Percentiles rank a stretch among this genome's conserved stretches.
Conservation (phyloP, 2,797 vertebrate species). For the Neoniphon sammara region DNA sequence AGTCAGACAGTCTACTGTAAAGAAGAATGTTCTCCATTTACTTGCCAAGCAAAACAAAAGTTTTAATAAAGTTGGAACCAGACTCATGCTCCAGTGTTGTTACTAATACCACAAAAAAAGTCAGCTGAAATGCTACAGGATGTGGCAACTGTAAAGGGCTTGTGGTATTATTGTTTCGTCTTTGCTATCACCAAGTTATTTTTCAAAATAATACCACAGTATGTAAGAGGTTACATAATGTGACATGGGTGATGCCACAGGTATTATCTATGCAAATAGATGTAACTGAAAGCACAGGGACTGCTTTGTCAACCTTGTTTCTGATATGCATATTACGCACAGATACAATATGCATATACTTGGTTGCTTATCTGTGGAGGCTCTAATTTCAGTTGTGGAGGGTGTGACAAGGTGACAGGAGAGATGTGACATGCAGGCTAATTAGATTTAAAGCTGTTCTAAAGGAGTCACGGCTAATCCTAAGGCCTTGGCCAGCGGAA, state of each 20-base stretch:
- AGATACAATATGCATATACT: constrained; percentile 19
- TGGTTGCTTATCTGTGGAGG: constrained; percentile 6
- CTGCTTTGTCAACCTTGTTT: constrained; percentile 15
- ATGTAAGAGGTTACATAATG: not conserved
- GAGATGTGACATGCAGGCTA: constrained; percentile 52
- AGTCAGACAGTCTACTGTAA: not conserved
- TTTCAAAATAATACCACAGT: not conserved
- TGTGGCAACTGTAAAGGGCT: constrained; percentile 33
- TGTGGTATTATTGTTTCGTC: constrained; percentile 7
- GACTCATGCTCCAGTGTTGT: not conserved
- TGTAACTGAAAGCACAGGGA: constrained; percentile 41
- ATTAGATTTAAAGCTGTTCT: constrained; percentile 81
- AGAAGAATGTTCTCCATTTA: not conserved
- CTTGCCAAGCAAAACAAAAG: not conserved
- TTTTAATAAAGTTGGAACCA: not conserved
- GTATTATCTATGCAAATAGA: constrained; percentile 57
- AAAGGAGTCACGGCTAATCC: constrained; percentile 78
- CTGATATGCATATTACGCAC: not conserved
- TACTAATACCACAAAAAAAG: constrained; percentile 23
- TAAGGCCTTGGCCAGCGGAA: constrained; percentile 41
- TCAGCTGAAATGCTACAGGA: constrained; percentile 51
- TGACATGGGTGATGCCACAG: constrained; percentile 24
- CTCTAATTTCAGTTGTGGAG: constrained; percentile 7
- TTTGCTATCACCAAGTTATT: not conserved
- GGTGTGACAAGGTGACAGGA: constrained; percentile 30